Conservation (phyloP, 2,797 vertebrate species). For the Artibeus lituratus region DNA sequence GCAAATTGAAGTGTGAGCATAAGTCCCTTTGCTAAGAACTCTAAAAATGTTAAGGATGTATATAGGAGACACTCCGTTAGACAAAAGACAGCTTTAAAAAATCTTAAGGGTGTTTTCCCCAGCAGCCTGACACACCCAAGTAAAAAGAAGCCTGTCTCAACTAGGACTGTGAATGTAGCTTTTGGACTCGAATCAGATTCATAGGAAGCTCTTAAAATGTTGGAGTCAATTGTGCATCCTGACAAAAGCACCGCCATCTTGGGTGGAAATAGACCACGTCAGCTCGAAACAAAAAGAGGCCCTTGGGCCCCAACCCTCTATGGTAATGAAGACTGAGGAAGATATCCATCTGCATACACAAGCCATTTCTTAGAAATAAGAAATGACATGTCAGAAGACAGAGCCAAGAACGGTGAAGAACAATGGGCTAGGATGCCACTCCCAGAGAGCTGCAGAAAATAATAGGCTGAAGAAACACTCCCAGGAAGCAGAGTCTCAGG, state of each 20-base stretch:
- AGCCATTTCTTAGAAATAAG: background rate
- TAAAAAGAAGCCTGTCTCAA: background rate
- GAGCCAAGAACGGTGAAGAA: background rate
- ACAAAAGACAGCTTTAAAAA: background rate
- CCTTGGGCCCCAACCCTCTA: background rate
- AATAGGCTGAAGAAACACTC: background rate
- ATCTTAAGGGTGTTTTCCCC: background rate
- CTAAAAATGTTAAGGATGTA: background rate
- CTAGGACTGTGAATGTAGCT: background rate
- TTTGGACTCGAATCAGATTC: background rate
- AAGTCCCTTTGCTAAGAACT: constrained; percentile 40
- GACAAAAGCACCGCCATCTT: background rate
- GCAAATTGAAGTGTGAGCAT: background rate
- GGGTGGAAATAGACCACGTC: background rate
- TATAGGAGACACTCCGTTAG: background rate
- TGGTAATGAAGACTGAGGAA: background rate
- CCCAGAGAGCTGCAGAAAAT: background rate
- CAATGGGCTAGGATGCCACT: background rate
- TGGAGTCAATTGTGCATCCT: background rate
- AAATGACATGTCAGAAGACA: background rate
- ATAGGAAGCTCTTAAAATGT: background rate
- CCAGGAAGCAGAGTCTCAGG: background rate
- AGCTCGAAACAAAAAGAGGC: background rate
- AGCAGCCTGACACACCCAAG: background rate
- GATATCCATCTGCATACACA: background rate